A percentile compares a stretch with the other conserved stretches of the same genome.
Conservation (phyloP, 2,113 vertebrate species). For the Megaleporinus macrocephalus region DNA sequence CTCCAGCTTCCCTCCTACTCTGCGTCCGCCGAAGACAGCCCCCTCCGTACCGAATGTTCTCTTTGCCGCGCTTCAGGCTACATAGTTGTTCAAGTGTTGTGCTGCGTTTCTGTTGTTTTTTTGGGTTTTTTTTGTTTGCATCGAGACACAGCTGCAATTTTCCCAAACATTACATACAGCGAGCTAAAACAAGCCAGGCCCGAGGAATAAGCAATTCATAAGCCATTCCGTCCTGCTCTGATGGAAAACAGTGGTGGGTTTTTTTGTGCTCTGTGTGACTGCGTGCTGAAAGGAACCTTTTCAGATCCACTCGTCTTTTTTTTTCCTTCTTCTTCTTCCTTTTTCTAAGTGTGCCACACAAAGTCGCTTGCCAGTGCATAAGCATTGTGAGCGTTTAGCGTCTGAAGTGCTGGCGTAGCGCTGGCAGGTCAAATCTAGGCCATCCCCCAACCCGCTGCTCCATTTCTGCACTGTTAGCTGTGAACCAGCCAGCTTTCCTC, state of each 20-base stretch:
- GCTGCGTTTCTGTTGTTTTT: not conserved
- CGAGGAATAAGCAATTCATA: not conserved
- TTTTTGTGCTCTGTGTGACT: not conserved
- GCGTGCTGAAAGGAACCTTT: not conserved
- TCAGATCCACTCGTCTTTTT: not conserved
- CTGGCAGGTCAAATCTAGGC: not conserved
- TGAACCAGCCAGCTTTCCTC: not conserved
- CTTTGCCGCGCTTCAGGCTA: not conserved
- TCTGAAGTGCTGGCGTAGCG: not conserved
- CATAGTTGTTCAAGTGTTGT: not conserved
- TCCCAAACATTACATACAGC: not conserved
- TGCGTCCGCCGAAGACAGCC: not conserved
- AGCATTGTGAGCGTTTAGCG: not conserved
- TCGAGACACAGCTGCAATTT: not conserved
- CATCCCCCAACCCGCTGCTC: not conserved
- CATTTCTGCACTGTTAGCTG: not conserved
- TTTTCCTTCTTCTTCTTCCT: too few species aligned
- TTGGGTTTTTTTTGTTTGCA: not conserved
- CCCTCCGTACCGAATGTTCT: not conserved
- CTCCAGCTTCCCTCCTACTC: constrained; percentile 6
- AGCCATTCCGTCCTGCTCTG: not conserved
- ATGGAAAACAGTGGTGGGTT: not conserved
- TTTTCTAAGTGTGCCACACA: not conserved
- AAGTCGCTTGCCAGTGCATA: not conserved
- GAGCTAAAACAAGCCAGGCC: constrained; percentile 4